A percentile compares a stretch with the other conserved stretches of the same genome.
phyloP scores from a whole-genome alignment of 2,797 vertebrate species.

The Lepus oiostolus region DNA sequence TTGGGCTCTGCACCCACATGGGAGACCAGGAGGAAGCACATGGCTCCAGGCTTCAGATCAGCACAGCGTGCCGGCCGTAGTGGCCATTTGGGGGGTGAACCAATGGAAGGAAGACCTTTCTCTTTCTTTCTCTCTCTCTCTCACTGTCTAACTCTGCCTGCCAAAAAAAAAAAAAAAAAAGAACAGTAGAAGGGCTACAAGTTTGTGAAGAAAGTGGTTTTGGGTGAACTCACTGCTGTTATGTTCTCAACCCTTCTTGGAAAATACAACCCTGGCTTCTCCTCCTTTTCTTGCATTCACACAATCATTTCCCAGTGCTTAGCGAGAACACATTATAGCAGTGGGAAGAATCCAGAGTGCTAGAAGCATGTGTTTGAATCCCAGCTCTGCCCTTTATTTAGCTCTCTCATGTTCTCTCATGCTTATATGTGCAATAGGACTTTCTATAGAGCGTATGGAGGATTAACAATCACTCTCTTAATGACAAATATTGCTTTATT shows the following conservation, averaged over 20 bases:
- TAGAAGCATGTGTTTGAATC: background rate
- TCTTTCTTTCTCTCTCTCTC: no score
- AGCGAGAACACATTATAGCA: background rate
- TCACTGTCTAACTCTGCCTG: no score
- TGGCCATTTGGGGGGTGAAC: no score
- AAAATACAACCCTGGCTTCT: background rate
- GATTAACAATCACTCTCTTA: background rate
- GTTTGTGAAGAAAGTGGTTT: background rate
- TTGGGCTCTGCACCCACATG: no score
- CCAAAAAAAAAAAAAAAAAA: no score
- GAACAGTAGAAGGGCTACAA: background rate
- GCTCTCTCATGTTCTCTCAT: background rate
- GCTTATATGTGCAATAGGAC: background rate
- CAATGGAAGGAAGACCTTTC: no score
- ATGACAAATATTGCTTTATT: background rate
- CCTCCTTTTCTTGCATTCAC: background rate
- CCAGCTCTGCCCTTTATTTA: background rate
- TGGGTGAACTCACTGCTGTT: background rate
- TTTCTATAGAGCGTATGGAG: background rate
- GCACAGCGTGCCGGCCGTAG: no score
- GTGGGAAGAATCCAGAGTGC: background rate
- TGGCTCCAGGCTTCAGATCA: no score
- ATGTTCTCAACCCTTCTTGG: background rate
- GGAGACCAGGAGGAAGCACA: no score
- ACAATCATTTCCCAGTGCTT: background rate